A percentile compares a stretch with the other conserved stretches of the same genome.
phyloP scores from a whole-genome alignment of 1,140 invertebrate species.

The Drosophila seguyi region DNA sequence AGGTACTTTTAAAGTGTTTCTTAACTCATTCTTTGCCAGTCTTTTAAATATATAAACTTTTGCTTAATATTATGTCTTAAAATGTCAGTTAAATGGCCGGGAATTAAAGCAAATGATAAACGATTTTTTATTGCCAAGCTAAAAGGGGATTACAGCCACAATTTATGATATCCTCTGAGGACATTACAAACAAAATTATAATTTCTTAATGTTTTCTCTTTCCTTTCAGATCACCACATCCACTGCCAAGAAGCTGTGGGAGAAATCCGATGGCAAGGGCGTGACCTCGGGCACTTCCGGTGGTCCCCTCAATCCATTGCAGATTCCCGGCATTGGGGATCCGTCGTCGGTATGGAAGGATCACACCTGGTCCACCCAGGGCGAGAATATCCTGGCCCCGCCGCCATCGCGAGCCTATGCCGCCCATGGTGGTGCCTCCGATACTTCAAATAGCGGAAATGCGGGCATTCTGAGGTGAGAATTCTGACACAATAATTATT shows the following conservation, averaged over 20 bases:
- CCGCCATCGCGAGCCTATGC: constrained; percentile 75
- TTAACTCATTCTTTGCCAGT: background rate
- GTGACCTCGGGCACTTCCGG: constrained; percentile 67
- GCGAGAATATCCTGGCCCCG: constrained; percentile 80
- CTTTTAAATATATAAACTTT: too few species aligned
- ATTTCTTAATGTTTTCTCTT: constrained; percentile 7
- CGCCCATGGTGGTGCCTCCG: constrained; percentile 74
- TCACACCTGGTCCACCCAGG: constrained; percentile 84
- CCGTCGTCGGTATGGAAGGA: constrained; percentile 84
- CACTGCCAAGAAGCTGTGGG: constrained; percentile 85
- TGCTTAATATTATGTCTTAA: background rate
- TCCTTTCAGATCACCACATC: constrained; percentile 82
- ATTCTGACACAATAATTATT: background rate
- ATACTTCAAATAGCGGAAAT: constrained; percentile 78
- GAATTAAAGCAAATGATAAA: constrained; percentile 12
- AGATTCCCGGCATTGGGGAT: constrained; percentile 82
- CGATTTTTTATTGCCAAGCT: background rate
- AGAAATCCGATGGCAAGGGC: constrained; percentile 83
- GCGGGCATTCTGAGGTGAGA: constrained; percentile 83
- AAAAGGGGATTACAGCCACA: constrained; percentile 1
- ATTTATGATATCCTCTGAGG: constrained; percentile 15
- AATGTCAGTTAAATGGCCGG: constrained; percentile 3
- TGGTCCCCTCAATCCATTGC: constrained; percentile 79
- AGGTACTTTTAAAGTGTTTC: too few species aligned
- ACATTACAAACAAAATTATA: constrained; percentile 20